Base-by-base conservation (phyloP, 2,888 invertebrate species). In the Cephus pygmeus region DNA sequence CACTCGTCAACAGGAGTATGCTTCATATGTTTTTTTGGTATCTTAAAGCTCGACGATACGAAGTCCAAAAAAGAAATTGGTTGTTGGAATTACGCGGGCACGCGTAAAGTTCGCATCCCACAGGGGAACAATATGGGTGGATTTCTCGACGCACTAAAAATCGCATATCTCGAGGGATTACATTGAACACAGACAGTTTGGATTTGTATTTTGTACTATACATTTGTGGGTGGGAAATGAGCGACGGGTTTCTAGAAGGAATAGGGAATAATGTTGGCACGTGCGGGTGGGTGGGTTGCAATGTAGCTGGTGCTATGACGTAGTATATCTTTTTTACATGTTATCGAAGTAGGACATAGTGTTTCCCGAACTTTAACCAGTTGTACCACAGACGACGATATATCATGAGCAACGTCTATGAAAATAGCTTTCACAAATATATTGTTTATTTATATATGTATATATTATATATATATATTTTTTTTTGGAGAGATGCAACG, bases 101-200 rank as follows among this genome's bases (percentile, higher is more conserved):
- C 23, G 23, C 56, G 23, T 56, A 23, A 56, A 56, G 9, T 56
- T 56, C 56, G 23, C 56, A 56, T 56, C 23, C 9, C 9, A 56
- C 56, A 56, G 23, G 23, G 56, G 23, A 23, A 23, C 2, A 23
- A 23, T 56, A 56, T 56, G 56, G 56, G 56, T 56, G 56, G 23
- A 56, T 56, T 23, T 9, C 1, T 56, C 23, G 56, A 56, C 2
- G 56, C 56, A 23, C 23, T 56, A 71, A 73, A 76, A 75, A 75
- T 75, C 34, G 31, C 34, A 69, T 40, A 31, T 75, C 30, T 75
- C 23, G n/a, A 68, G 75, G 79, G 75, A 80, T 79, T 80, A 81
- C 79, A 80, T 79, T 75, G 79, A 83, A 83, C 81, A 82, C 82
- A 81, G 81, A 81, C 82, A 81, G 80, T 79, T 83, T 83, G 75